These are phyloP conservation scores for Carposina sasakii DNA, from an alignment of 1,140 invertebrate genomes.

Conservation along the genomic window DNA sequence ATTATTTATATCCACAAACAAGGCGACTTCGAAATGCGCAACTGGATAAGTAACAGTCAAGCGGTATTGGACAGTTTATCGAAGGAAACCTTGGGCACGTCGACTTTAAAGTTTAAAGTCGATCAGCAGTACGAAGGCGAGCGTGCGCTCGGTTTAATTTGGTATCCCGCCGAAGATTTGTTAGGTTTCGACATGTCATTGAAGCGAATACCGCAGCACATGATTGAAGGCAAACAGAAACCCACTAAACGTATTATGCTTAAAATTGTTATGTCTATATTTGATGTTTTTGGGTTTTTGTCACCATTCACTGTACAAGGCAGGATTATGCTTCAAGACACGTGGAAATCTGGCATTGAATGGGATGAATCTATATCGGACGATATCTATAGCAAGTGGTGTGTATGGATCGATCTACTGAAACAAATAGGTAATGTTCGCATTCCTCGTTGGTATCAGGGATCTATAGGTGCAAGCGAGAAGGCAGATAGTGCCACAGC, in stretches of 20 bases:
- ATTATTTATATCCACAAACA: conserved; percentile 19
- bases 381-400: background rate
- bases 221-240: background rate
- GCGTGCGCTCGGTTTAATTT: conserved; percentile 11
- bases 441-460: background rate
- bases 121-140: background rate
- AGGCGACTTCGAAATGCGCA: conserved; percentile 18
- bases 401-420: background rate
- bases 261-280: conserved; percentile 23
- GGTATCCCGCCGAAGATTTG: conserved; percentile 1
- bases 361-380: conserved; percentile 34
- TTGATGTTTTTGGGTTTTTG: conserved; percentile 40
- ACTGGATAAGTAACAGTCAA: conserved; percentile 12
- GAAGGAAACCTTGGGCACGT: background rate
- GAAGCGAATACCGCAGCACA: background rate
- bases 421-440: background rate
- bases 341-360: conserved; percentile 30
- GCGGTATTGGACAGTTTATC: background rate
- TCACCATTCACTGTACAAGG: conserved; percentile 26
- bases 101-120: background rate
- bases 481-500: background rate
- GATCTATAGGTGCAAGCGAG: background rate
- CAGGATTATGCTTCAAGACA: conserved; percentile 40
- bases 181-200: conserved; percentile 15
- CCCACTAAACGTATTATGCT: conserved; percentile 22